Evolutionary conservation across 2,797 vertebrate genomes (phyloP).

Genomic region (Sebastes diaconus): DNA sequence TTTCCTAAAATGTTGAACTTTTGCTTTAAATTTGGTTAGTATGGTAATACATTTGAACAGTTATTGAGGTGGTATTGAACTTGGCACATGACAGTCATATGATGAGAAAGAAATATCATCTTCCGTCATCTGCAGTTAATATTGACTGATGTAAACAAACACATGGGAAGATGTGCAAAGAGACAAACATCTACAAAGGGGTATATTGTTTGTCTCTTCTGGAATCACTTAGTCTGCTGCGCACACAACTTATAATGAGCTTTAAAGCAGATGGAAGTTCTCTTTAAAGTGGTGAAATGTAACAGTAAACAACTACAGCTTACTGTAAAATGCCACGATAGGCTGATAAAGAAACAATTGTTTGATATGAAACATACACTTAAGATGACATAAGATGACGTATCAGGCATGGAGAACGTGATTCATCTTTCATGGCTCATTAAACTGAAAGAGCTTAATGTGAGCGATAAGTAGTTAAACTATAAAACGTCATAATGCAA

Average conservation of each 20-base stretch:
- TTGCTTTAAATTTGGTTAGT: neutral
- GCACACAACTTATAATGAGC: constrained; percentile 19
- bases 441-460: neutral
- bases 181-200: constrained; percentile 16
- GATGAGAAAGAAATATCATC: constrained; percentile 12
- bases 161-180: neutral
- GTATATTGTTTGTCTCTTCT: constrained; percentile 41
- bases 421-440: constrained; percentile 14
- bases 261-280: constrained; percentile 19
- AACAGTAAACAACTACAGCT: constrained; percentile 25
- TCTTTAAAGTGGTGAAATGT: constrained; percentile 29
- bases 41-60: neutral
- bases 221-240: constrained; percentile 32
- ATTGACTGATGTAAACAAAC: constrained; percentile 29
- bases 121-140: constrained; percentile 20
- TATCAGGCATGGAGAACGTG: neutral
- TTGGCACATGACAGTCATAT: neutral
- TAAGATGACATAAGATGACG: neutral
- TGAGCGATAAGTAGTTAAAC: neutral
- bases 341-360: neutral
- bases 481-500: neutral
- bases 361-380: neutral
- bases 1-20: too few relatives aligned
- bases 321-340: neutral
- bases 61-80: neutral